Base-by-base conservation (phyloP, 1,140 invertebrate genomes). In the Micrasema longulum region DNA sequence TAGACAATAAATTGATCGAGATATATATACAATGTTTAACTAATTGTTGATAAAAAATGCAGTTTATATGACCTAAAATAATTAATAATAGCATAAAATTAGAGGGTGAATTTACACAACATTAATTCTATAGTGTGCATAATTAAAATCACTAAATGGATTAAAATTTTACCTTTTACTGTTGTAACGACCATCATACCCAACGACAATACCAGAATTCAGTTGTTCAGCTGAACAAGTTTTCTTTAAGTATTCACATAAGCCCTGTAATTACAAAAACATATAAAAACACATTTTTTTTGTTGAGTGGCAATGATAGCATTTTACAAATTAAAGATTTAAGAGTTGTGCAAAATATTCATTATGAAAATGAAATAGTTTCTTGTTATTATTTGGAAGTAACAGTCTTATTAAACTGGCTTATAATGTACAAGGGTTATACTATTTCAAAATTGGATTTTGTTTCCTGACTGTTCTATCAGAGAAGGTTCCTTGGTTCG, bases 101-200 rank as follows among this genome's bases (percentile, higher is more conserved):
- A n/a, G n/a, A n/a, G n/a, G n/a, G n/a, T n/a, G n/a, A n/a, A n/a
- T n/a, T n/a, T n/a, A n/a, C n/a, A n/a, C n/a, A n/a, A n/a, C n/a
- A n/a, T n/a, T 45, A 4, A 45, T 4, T 45, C n/a, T 45, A 45
- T 6, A n/a, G 12, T n/a, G 38, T 11, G 38, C 10, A 1, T 41
- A 41, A 11, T 5, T 1, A 43, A 43, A 43, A n/a, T n/a, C 6
- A 43, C 12, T 23, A 26, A 57, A n/a, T 52, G 12, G 7, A 1
- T 52, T 6, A 26, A 20, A 1, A 22, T 22, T 6, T 60, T 80
- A 97, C 91, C 93, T 92, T 82, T 91, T 89, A 79, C 95, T 99
- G 78, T 98, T 97, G 78, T 99, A 88, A 76, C 98, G 88, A 11
- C 95, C 98, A 87, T 99, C 98, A 81, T 91, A 99, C 1, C 98